These are phyloP conservation scores for Nysson spinosus DNA, from an alignment of 2,888 invertebrate species.

Conservation along the genomic window DNA sequence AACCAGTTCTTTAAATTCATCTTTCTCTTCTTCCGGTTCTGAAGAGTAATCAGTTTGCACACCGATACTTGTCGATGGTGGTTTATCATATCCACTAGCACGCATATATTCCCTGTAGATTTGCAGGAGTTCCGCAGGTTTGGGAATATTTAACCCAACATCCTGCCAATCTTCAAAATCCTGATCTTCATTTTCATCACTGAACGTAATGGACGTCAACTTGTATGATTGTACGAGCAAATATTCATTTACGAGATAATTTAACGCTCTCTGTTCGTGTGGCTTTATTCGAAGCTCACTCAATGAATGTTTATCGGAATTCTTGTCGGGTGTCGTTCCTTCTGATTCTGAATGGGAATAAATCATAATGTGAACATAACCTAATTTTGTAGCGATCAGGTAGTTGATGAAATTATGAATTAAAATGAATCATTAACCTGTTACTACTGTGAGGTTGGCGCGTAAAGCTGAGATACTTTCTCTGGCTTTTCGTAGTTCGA, in stretches of 20 bases:
- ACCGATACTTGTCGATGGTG: conserved; percentile 78
- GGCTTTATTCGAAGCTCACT: conserved; percentile 82
- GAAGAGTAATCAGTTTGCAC: conserved; percentile 67
- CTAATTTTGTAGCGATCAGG: neutral
- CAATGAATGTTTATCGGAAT: conserved; percentile 71
- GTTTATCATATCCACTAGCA: conserved; percentile 77
- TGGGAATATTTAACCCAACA: conserved; percentile 90
- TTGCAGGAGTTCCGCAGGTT: conserved; percentile 86
- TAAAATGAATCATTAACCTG: conserved; percentile 77
- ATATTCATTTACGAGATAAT: conserved; percentile 93
- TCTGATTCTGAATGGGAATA: conserved; percentile 80
- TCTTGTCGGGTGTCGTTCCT: conserved; percentile 78
- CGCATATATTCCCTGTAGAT: conserved; percentile 81
- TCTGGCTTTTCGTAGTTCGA: conserved; percentile 91
- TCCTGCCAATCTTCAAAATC: conserved; percentile 96
- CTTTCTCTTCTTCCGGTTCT: conserved; percentile 48
- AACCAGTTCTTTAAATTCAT: conserved; percentile 61
- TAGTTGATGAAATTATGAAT: neutral
- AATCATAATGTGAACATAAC: conserved; percentile 36
- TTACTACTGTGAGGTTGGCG: conserved; percentile 89
- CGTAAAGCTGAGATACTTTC: conserved; percentile 90
- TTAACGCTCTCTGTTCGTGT: conserved; percentile 89
- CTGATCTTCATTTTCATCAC: conserved; percentile 94
- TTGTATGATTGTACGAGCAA: conserved; percentile 88
- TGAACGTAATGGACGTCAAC: conserved; percentile 92